These are phyloP conservation scores for Sebastes fasciatus DNA, from an alignment of 2,113 vertebrate genomes.

Conservation along the genomic window DNA sequence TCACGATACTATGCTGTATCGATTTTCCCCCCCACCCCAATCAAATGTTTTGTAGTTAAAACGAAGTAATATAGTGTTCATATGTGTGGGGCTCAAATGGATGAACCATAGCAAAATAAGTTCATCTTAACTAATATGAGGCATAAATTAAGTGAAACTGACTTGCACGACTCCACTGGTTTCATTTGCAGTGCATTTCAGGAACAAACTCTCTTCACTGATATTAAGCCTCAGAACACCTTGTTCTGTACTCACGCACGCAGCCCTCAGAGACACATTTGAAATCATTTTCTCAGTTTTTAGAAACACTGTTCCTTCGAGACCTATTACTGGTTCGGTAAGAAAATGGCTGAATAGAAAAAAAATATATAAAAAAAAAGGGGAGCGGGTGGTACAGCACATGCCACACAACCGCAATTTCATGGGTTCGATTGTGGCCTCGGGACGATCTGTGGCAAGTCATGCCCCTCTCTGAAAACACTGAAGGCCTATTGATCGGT, in stretches of 20 bases:
- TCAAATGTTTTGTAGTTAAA: background rate
- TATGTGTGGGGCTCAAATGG: background rate
- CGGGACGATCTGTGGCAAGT: background rate
- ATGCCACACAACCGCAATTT: background rate
- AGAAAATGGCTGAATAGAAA: background rate
- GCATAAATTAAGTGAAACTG: background rate
- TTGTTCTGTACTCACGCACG: background rate
- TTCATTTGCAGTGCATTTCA: background rate
- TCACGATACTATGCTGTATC: too few species aligned
- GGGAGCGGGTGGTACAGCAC: background rate
- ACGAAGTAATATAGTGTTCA: background rate
- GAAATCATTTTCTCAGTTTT: background rate
- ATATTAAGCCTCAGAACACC: background rate
- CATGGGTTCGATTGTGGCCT: background rate
- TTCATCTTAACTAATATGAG: background rate
- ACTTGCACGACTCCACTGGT: background rate
- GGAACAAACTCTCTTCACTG: background rate
- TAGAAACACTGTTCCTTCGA: background rate
- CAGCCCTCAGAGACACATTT: too few species aligned
- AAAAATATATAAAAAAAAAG: background rate
- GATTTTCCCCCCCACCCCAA: too few species aligned
- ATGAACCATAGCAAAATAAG: background rate
- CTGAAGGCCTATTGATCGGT: background rate
- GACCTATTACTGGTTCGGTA: background rate
- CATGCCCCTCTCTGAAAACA: background rate